Conservation (phyloP, 2,797 vertebrate species). For the Urophycis tenuis region DNA sequence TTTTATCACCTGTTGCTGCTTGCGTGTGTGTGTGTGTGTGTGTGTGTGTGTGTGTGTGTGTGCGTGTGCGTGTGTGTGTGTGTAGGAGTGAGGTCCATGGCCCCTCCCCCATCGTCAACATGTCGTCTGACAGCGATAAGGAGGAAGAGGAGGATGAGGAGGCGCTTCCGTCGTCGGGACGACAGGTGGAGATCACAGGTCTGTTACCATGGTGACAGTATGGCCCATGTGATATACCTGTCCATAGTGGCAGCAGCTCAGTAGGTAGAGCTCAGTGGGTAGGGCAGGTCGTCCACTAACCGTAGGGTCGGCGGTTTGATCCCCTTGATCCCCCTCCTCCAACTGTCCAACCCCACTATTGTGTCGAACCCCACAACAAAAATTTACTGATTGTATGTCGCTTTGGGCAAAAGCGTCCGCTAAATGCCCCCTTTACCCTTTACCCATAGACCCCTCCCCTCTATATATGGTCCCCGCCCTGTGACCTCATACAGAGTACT, state of each 20-base stretch:
- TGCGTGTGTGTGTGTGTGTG: too few species aligned
- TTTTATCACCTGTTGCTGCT: neutral
- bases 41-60: conserved; percentile 9
- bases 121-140: conserved; percentile 93
- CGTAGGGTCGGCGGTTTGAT: too few species aligned
- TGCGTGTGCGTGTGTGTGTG: conserved; percentile 12
- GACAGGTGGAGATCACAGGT: conserved; percentile 54
- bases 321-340: too few species aligned
- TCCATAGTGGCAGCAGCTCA: too few species aligned
- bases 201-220: conserved; percentile 37
- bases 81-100: conserved; percentile 16
- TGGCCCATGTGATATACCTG: neutral
- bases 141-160: conserved; percentile 74
- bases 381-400: too few species aligned
- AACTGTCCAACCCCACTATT: too few species aligned
- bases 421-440: too few species aligned
- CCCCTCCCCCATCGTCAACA: conserved; percentile 65
- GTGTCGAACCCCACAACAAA: too few species aligned
- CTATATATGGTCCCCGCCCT: neutral
- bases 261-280: too few species aligned
- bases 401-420: too few species aligned
- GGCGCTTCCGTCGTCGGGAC: conserved; percentile 47
- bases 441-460: neutral
- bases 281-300: too few species aligned
- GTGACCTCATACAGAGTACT: too few species aligned